Base-by-base conservation (phyloP, 2,113 vertebrate genomes). In the Tenrec ecaudatus region DNA sequence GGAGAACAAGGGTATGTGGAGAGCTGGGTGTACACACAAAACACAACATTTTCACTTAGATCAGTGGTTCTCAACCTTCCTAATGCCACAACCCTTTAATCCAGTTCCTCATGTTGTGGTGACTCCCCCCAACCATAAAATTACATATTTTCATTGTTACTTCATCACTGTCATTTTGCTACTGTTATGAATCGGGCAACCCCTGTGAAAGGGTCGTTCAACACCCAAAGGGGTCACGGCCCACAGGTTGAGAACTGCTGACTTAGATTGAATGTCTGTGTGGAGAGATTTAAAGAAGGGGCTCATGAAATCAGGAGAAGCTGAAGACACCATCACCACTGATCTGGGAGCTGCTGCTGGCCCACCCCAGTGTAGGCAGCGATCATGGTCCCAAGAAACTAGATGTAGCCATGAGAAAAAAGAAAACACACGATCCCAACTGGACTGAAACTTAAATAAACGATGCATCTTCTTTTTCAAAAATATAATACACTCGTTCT, bases 401-500 rank as follows among this genome's bases (percentile, higher is more conserved):
- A 85, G 36, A 62, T 3, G 89, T 68, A 81, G 43, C 38, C n/a
- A 82, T 71, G 92, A 78, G 9, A 58, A 58, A 73, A 73, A 22
- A 47, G 33, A 33, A 25, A 78, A 76, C 62, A 62, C 23, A 81
- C 23, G 60, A 91, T n/a, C 43, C 77, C n/a, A 31, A 17, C 31
- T 85, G 68, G 69, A 85, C 62, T 64, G 8, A 20, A 43, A 85
- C 40, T 92, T 87, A 93, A 36, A 40, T 76, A 64, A 90, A 82
- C 43, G 69, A 66, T 76, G 23, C 58, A 29, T 71, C 40, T 47
- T 47, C 89, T 62, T 79, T 75, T 79, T 75, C 27, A 91, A 62
- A 62, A 62, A 62, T 20, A 38, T 25, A 4, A 89, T 20, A 81
- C 60, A 83, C 2, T 86, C 88, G 64, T 71, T 38, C 62, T 73